phyloP scores from a whole-genome alignment of 2,888 invertebrate genomes.

The Acrobasis consociella region DNA sequence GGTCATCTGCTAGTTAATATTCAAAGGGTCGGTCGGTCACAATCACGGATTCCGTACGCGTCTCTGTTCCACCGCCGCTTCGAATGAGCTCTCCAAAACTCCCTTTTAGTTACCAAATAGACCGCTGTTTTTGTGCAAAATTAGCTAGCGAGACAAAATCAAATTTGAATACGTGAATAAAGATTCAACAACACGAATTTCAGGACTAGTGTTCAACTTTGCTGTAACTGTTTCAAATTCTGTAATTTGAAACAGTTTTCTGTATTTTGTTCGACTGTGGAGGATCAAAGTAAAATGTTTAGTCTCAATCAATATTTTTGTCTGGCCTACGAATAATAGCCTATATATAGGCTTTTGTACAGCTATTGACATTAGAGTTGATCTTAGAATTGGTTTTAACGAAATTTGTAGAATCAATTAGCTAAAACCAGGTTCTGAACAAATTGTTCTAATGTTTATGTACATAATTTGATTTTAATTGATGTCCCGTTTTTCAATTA shows the following conservation, averaged over 20 bases:
- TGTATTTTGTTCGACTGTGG: not conserved
- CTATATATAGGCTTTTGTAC: no score
- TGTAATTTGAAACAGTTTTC: not conserved
- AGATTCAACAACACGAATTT: not conserved
- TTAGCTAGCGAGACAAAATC: slow-evolving; percentile 36
- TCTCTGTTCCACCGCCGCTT: slow-evolving; percentile 54
- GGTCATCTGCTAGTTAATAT: slow-evolving; percentile 79
- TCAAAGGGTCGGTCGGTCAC: slow-evolving; percentile 65
- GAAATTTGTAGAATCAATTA: no score
- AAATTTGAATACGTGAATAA: slow-evolving; percentile 17
- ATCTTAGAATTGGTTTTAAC: no score
- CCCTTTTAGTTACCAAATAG: slow-evolving; percentile 56
- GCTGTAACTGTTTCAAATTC: not conserved
- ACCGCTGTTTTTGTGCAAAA: slow-evolving; percentile 44
- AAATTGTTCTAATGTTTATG: no score
- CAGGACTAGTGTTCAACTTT: not conserved
- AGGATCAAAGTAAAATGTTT: not conserved
- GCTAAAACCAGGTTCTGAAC: no score
- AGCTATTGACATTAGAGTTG: no score
- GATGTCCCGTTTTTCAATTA: no score
- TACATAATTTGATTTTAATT: no score
- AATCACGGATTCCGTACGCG: slow-evolving; percentile 73
- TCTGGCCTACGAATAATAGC: no score
- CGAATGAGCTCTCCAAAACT: slow-evolving; percentile 51
- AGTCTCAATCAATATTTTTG: no score